Evolutionary conservation across 2,113 vertebrate species (phyloP).

Genomic region (Gila orcuttii): DNA sequence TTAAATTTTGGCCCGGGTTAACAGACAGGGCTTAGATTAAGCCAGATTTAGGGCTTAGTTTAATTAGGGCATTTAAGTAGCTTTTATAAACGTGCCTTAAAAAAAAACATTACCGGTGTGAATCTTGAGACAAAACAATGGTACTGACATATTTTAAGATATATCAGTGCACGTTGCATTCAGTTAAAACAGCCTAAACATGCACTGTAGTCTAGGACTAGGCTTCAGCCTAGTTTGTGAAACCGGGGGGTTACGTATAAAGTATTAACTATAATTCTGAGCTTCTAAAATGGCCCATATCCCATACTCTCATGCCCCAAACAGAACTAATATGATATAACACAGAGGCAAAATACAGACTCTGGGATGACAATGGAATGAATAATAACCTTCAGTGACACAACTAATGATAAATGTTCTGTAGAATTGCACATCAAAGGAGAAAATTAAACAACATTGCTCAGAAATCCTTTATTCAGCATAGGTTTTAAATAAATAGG

Average conservation of each 20-base stretch:
- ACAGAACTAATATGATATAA: neutral
- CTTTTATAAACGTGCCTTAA: no score
- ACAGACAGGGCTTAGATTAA: no score
- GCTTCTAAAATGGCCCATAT: neutral
- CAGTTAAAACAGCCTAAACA: no score
- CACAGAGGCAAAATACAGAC: neutral
- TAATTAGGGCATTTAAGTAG: no score
- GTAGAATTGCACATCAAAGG: neutral
- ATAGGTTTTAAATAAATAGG: neutral
- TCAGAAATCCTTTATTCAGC: neutral
- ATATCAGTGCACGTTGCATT: no score
- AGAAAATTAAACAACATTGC: slow-evolving; percentile 1
- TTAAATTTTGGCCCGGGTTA: neutral
- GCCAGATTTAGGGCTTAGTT: no score
- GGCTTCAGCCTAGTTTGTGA: no score
- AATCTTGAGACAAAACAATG: no score
- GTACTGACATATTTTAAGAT: no score
- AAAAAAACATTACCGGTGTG: no score
- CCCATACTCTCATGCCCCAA: neutral
- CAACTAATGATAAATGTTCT: neutral
- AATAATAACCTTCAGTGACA: neutral
- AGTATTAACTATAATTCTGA: neutral
- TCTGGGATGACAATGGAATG: neutral
- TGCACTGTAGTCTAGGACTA: no score
- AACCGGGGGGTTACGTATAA: neutral